These are phyloP conservation scores for Aporophyla nigra DNA, from an alignment of 2,888 invertebrate species.

Conservation along the genomic window DNA sequence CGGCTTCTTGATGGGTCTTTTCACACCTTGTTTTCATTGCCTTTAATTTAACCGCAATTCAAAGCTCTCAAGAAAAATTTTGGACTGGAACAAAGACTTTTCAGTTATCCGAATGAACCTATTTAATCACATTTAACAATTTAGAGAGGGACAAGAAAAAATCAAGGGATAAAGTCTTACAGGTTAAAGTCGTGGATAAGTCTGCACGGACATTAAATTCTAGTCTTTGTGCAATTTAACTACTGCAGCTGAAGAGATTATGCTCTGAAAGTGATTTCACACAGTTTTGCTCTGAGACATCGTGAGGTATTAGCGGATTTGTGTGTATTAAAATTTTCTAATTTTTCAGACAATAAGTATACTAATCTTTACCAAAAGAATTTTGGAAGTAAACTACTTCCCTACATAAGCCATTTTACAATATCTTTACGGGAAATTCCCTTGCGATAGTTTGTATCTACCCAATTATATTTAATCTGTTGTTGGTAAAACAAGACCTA, in stretches of 20 bases:
- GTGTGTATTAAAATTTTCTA: not conserved
- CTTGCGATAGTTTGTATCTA: not conserved
- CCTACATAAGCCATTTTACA: not conserved
- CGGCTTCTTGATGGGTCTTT: not conserved
- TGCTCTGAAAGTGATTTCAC: slow-evolving; percentile 74
- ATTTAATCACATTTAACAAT: slow-evolving; percentile 60
- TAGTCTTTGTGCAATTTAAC: slow-evolving; percentile 86
- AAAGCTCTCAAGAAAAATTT: slow-evolving; percentile 9
- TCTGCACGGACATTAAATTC: slow-evolving; percentile 79
- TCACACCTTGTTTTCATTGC: no score
- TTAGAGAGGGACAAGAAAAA: slow-evolving; percentile 60
- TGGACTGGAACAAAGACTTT: slow-evolving; percentile 21
- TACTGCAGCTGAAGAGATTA: slow-evolving; percentile 78
- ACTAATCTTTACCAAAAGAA: no score
- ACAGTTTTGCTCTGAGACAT: slow-evolving; percentile 68
- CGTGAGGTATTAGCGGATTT: slow-evolving; percentile 38
- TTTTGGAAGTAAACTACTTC: no score
- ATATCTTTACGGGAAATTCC: not conserved
- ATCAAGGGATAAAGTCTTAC: slow-evolving; percentile 73
- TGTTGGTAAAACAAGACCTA: not conserved
- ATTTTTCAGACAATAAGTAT: not conserved
- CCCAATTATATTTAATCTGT: not conserved
- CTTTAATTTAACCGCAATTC: not conserved
- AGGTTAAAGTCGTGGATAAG: slow-evolving; percentile 76
- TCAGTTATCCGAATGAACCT: slow-evolving; percentile 37